phyloP scores from a whole-genome alignment of 2,888 invertebrate species.

The Drosophila anceps region DNA sequence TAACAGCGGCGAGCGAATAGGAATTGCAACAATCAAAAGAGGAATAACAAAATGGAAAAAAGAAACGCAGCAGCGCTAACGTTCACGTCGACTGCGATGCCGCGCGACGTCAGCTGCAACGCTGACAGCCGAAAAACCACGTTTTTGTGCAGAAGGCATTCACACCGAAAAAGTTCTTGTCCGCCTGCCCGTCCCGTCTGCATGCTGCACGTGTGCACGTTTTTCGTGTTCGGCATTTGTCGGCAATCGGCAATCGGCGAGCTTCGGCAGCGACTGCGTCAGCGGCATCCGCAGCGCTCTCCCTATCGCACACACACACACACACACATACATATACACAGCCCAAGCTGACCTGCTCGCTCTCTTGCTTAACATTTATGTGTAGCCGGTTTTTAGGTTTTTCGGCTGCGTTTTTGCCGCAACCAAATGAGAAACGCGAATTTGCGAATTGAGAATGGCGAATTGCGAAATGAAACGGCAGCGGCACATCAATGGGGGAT shows the following conservation, averaged over 20 bases:
- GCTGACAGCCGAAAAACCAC: conserved; percentile 72
- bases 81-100: conserved; percentile 25
- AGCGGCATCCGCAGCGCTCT: conserved; percentile 33
- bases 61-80: conserved; percentile 22
- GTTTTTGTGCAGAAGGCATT: conserved; percentile 85
- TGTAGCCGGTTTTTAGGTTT: conserved; percentile 27
- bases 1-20: conserved; percentile 35
- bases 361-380: conserved; percentile 20
- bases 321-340: background rate
- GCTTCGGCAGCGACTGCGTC: conserved; percentile 25
- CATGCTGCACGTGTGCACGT: conserved; percentile 70
- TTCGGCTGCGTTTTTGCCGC: conserved; percentile 61
- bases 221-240: conserved; percentile 34
- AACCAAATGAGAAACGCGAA: conserved; percentile 49
- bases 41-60: conserved; percentile 1
- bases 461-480: conserved; percentile 47
- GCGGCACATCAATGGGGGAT: conserved; percentile 49
- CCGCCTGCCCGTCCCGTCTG: conserved; percentile 39
- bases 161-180: conserved; percentile 82
- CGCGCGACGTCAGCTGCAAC: conserved; percentile 50
- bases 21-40: conserved; percentile 52
- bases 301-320: conserved; percentile 9
- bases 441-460: conserved; percentile 37
- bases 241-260: conserved; percentile 16
- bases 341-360: conserved; percentile 17